Evolutionary conservation across 2,113 vertebrate genomes (phyloP), one percentile per base, ranked within the genome.

Genomic region (Ifrita kowaldi): DNA sequence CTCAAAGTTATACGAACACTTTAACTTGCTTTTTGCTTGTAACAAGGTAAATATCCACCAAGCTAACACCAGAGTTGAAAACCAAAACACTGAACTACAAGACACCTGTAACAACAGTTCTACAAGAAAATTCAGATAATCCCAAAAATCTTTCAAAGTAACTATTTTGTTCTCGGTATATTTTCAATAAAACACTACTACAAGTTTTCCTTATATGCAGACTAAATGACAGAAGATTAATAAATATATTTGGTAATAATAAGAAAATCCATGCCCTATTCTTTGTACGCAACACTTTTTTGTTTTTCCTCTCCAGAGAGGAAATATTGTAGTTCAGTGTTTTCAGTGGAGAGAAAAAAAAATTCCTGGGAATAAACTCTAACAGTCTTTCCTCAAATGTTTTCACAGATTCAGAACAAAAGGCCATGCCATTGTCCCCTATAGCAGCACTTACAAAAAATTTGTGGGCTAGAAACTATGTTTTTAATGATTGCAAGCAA

Each of bases 371-470:
- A 76, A 64, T 12, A 44, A 88, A 60, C 6, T 30, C 7, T 7
- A 44, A n/a, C 1, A 35, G 11, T 10, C 21, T 56, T 32, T 15
- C 35, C 67, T 71, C 39, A 71, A 63, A 56, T 11, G 11, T 2
- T 85, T 71, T 24, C 9, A 41, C 22, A 76, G 49, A 35, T 32
- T n/a, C 9, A 32, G 32, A 90, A 52, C 7, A 20, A 75, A 75
- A 79, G 22, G 8, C 30, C 8, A 1, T 37, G 13, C 6, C 23
- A 24, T 6, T 24, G 37, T 24, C 13, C 39, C 19, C 3, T 0
- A 23, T 0, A 59, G 21, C 33, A 46, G 35, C 42, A 33, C 33
- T 64, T 32, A 46, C 0, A 1, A 52, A 82, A 74, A 67, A 70
- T 9, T 4, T 39, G 6, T 7, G 65, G 28, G 37, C 13, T 35